Percentiles rank a stretch among this genome's conserved stretches.
These are phyloP conservation scores for Galendromus occidentalis DNA, from an alignment of 1,140 invertebrate genomes.

Conservation along the genomic window DNA sequence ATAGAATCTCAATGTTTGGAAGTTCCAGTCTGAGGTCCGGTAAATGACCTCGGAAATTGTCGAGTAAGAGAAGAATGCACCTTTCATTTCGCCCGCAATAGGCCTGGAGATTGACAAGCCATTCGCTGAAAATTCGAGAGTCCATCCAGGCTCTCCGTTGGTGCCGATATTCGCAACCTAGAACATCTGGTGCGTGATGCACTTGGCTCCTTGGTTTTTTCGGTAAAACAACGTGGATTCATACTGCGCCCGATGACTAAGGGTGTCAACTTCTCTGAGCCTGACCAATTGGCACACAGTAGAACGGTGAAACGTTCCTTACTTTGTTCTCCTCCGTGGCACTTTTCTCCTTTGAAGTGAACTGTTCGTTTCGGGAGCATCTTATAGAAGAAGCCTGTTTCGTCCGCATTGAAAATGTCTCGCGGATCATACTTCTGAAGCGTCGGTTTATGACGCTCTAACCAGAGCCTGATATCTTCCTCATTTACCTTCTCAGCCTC, in stretches of 20 bases:
- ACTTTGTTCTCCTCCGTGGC: conserved; percentile 27
- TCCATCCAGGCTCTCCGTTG: no score
- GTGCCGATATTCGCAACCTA: no score
- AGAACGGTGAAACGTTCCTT: conserved; percentile 31
- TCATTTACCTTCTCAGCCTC: conserved; percentile 17
- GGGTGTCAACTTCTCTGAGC: conserved; percentile 29
- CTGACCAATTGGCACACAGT: conserved; percentile 27
- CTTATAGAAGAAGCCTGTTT: conserved; percentile 31
- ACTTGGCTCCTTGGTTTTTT: no score
- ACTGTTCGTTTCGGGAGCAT: conserved; percentile 28
- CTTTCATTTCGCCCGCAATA: no score
- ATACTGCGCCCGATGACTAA: conserved; percentile 31
- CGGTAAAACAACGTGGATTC: conserved; percentile 29
- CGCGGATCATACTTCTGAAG: conserved; percentile 24
- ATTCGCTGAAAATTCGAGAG: no score
- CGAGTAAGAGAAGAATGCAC: no score
- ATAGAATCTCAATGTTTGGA: no score
- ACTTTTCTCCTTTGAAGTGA: conserved; percentile 26
- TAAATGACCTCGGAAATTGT: no score
- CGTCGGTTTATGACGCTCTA: conserved; percentile 14
- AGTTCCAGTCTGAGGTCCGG: no score
- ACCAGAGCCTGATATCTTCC: background rate
- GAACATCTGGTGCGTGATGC: no score
- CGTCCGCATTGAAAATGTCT: conserved; percentile 31
- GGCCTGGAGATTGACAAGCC: no score